phyloP scores from a whole-genome alignment of 1,140 invertebrate species.

The Leptonema lineaticorne region DNA sequence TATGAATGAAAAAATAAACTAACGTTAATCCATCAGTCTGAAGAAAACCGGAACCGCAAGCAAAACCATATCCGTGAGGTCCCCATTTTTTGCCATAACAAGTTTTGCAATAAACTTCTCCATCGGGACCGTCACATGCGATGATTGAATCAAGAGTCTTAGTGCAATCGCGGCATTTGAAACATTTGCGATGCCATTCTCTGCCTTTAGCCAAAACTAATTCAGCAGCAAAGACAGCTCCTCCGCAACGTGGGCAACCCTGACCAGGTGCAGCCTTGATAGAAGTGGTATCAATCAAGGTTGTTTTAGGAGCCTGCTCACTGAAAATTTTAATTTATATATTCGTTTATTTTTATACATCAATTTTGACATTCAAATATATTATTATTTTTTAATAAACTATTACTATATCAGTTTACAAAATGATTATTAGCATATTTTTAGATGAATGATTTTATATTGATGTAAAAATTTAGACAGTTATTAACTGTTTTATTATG shows the following conservation, averaged over 20 bases:
- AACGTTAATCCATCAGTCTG: constrained; percentile 85
- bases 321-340: constrained; percentile 49
- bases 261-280: constrained; percentile 82
- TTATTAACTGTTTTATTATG: no score
- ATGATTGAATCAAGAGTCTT: constrained; percentile 91
- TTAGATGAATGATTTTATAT: no score
- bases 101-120: constrained; percentile 90
- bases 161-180: constrained; percentile 92
- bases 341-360: no score
- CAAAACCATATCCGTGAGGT: constrained; percentile 93
- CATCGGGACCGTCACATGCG: constrained; percentile 87
- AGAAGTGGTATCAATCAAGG: constrained; percentile 74
- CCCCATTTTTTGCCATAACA: constrained; percentile 92
- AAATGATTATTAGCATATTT: no score
- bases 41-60: constrained; percentile 90
- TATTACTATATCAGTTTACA: no score
- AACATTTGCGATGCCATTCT: constrained; percentile 98
- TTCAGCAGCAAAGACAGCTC: constrained; percentile 87
- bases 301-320: constrained; percentile 69
- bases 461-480: no score
- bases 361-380: no score
- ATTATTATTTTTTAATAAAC: no score
- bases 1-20: constrained; percentile 49
- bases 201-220: constrained; percentile 83
- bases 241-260: constrained; percentile 87